These are phyloP conservation scores for Rosalia funebris DNA, from an alignment of 2,888 invertebrate genomes.

Conservation along the genomic window DNA sequence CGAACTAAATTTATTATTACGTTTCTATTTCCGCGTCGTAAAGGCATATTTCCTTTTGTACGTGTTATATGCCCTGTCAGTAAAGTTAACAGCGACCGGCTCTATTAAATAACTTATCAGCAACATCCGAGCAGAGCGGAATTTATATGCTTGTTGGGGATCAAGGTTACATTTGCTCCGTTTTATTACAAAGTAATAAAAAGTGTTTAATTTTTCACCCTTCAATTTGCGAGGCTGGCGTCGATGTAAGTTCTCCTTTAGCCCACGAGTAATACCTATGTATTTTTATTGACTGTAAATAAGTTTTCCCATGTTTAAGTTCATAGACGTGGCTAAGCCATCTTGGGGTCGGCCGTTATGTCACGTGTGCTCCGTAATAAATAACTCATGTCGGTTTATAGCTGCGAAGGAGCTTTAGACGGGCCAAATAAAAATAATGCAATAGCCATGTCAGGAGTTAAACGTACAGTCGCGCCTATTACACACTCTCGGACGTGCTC, in stretches of 20 bases:
- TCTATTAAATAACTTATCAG: slow-evolving; percentile 22
- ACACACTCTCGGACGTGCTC: slow-evolving; percentile 46
- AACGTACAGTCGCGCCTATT: slow-evolving; percentile 49
- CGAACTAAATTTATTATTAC: too few species aligned
- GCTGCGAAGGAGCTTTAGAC: slow-evolving; percentile 44
- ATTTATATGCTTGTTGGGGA: slow-evolving; percentile 18
- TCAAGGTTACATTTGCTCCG: slow-evolving; percentile 21
- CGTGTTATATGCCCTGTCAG: slow-evolving; percentile 2
- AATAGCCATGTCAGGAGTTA: slow-evolving; percentile 53
- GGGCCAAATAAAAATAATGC: slow-evolving; percentile 55
- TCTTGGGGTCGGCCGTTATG: slow-evolving; percentile 46
- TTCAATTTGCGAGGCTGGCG: slow-evolving; percentile 29
- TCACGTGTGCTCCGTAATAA: slow-evolving; percentile 53
- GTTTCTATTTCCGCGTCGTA: not conserved
- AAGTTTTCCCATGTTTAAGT: slow-evolving; percentile 49
- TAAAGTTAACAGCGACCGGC: not conserved
- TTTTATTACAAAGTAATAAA: slow-evolving; percentile 34
- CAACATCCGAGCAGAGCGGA: slow-evolving; percentile 7
- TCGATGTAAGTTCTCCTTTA: slow-evolving; percentile 21
- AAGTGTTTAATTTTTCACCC: slow-evolving; percentile 36
- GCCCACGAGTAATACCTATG: slow-evolving; percentile 37
- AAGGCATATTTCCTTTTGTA: not conserved
- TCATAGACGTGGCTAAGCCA: slow-evolving; percentile 43
- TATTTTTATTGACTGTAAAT: slow-evolving; percentile 48
- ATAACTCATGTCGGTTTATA: slow-evolving; percentile 54